Evolutionary conservation across 2,113 vertebrate genomes (phyloP).

Genomic region (Lophochroa leadbeateri): DNA sequence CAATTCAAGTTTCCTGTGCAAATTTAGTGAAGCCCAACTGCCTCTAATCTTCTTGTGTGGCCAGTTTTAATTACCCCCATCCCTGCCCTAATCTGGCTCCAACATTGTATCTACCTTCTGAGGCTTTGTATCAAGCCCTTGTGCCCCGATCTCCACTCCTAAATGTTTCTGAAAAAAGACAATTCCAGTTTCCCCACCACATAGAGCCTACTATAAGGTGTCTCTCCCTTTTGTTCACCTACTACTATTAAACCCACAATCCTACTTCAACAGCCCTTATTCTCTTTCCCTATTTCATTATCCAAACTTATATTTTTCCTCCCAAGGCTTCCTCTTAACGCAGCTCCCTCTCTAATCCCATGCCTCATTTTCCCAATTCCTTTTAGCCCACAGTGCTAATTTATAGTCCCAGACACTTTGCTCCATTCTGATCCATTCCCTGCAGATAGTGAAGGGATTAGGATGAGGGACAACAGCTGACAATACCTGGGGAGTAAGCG

Average conservation of each 20-base stretch:
- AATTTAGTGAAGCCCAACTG: background rate
- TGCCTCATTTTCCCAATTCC: background rate
- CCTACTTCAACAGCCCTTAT: background rate
- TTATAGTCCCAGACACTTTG: background rate
- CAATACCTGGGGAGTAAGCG: rapidly evolving
- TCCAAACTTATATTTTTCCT: background rate
- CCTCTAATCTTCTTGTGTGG: background rate
- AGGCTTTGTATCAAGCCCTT: background rate
- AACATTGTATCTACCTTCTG: background rate
- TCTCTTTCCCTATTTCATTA: background rate
- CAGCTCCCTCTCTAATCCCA: background rate
- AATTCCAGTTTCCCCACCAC: background rate
- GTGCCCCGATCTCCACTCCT: background rate
- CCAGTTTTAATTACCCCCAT: background rate
- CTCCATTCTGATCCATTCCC: background rate
- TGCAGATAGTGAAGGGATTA: background rate
- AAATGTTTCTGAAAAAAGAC: background rate
- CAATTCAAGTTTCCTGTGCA: background rate
- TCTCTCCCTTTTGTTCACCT: background rate
- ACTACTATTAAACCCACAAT: background rate
- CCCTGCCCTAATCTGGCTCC: background rate
- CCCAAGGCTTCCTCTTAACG: background rate
- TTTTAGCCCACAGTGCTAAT: background rate
- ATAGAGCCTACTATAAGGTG: background rate
- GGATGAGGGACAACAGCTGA: background rate